phyloP scores from a whole-genome alignment of 1,140 invertebrate genomes.

The Ostrea edulis region DNA sequence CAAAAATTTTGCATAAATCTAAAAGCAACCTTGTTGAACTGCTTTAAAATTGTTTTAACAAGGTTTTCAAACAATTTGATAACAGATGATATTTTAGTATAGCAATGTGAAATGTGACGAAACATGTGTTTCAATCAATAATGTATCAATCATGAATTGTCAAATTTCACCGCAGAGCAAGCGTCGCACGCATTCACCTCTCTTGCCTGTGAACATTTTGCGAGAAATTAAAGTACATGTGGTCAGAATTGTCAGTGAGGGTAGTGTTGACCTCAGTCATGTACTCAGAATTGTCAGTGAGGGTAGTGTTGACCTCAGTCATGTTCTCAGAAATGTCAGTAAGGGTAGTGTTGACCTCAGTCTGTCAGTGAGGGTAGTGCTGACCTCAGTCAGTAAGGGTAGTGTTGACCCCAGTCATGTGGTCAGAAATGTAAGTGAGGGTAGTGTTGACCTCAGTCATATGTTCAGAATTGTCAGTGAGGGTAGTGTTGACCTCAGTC shows the following conservation, averaged over 20 bases:
- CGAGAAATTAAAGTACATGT: too few relatives aligned
- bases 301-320: too few relatives aligned
- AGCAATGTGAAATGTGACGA: not conserved
- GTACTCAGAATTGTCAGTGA: too few relatives aligned
- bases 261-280: not conserved
- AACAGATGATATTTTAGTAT: conserved; percentile 18
- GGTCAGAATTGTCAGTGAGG: not conserved
- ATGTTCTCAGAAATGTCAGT: too few relatives aligned
- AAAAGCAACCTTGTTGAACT: not conserved
- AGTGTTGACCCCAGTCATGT: too few relatives aligned
- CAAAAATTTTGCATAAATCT: not conserved
- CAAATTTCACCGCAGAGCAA: conserved; percentile 29
- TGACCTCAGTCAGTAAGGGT: too few relatives aligned
- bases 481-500: too few relatives aligned
- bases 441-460: too few relatives aligned
- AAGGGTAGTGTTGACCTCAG: too few relatives aligned
- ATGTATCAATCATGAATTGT: conserved; percentile 12
- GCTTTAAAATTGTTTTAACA: not conserved
- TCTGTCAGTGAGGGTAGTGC: too few relatives aligned
- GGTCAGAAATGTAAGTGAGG: too few relatives aligned
- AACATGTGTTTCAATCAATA: conserved; percentile 10
- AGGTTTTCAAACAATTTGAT: not conserved
- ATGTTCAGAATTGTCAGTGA: too few relatives aligned
- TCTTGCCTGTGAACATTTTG: not conserved
- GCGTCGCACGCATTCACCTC: not conserved